Evolutionary conservation across 2,888 invertebrate species (phyloP), one percentile per base, ranked within the genome.

Genomic region (Tetropium fuscum): DNA sequence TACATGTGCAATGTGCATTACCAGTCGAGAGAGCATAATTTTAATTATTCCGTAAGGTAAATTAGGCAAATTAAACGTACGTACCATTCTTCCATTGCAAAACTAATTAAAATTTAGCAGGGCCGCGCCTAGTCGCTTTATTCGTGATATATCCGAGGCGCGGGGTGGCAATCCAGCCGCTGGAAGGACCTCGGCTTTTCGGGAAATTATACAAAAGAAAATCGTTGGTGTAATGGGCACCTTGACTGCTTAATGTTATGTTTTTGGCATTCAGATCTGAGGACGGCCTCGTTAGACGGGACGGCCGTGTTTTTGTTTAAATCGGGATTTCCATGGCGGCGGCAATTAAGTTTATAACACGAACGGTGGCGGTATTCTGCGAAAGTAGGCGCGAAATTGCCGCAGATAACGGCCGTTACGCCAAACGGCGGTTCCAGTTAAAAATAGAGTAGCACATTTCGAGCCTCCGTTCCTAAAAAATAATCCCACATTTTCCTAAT

Each of bases 31-130:
- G 34, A 13, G 8, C 41, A 22, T 20, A 19, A 43, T 13, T 10
- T 8, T 19, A 27, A 27, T 44, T 27, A 44, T 44, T 2, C 30
- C 7, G 13, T 15, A n/a, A 44, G 44, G 44, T 44, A 27, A 44
- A 44, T 44, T 44, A 44, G 44, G 16, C 44, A 10, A 19, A 44
- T 44, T 44, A 16, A 27, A 7, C n/a, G 15, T 8, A 16, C 44
- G 44, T 27, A 3, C 22, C 30, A 27, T 44, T 32, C 47, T 47
- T 47, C 47, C 13, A 47, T 20, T 34, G 47, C 30, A 32, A 34
- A 32, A 47, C 47, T 47, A 47, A 47, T 47, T 47, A 47, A 47
- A 47, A 47, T 32, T 10, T 19, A 19, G 19, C 27, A 8, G 18
- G n/a, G 18, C 30, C 27, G 15, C 15, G 10, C 32, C 4, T 10